These are phyloP conservation scores for Brachypalpus laphriformis DNA, from an alignment of 2,888 invertebrate species.

Conservation along the genomic window DNA sequence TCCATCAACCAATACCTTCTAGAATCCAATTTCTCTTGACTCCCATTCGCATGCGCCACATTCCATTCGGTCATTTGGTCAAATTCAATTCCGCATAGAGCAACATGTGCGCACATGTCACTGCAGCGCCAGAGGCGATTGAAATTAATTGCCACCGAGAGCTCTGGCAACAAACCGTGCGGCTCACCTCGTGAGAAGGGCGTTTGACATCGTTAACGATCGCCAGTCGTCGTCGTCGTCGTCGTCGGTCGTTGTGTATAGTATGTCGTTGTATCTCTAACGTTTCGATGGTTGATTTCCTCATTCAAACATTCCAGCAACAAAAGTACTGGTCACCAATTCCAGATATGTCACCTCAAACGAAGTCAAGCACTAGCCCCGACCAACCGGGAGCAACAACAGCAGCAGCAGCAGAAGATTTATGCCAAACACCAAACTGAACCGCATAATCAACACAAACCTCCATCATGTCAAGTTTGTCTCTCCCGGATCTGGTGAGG, in stretches of 20 bases:
- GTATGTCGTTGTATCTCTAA: constrained; percentile 45
- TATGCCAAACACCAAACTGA: constrained; percentile 74
- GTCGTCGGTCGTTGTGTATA: constrained; percentile 2
- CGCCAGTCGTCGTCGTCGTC: constrained; percentile 12
- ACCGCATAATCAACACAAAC: constrained; percentile 74
- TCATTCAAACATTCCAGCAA: constrained; percentile 67
- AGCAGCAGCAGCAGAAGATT: constrained; percentile 70
- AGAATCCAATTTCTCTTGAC: constrained; percentile 34
- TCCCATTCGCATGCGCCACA: constrained; percentile 65
- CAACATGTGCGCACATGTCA: constrained; percentile 71
- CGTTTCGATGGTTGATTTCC: constrained; percentile 68
- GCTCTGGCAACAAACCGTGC: constrained; percentile 43
- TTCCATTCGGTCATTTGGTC: constrained; percentile 70
- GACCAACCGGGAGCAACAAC: constrained; percentile 20
- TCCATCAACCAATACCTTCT: background rate
- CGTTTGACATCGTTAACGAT: constrained; percentile 74
- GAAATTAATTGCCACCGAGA: constrained; percentile 67
- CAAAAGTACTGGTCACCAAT: constrained; percentile 55
- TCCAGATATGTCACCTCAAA: constrained; percentile 73
- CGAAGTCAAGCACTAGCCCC: constrained; percentile 61
- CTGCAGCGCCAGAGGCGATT: constrained; percentile 53
- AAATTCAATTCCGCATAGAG: constrained; percentile 72
- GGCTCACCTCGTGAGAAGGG: constrained; percentile 69
- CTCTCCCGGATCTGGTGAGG: constrained; percentile 68
- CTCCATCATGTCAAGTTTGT: constrained; percentile 74